These are phyloP conservation scores for Amiota mariae DNA, from an alignment of 2,888 invertebrate species.

Conservation along the genomic window DNA sequence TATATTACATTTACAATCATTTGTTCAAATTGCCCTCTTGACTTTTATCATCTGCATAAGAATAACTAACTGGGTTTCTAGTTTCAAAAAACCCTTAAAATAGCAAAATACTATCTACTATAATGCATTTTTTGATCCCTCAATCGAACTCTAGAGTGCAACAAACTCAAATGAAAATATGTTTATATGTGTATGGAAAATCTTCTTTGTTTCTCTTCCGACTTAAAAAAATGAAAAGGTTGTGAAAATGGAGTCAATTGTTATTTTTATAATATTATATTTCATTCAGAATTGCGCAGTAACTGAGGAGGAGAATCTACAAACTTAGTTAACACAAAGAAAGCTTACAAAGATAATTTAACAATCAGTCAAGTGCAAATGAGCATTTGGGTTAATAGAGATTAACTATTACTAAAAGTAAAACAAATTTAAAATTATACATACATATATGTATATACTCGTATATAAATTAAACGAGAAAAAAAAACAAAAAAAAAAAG, in stretches of 20 bases:
- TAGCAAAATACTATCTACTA: too few relatives aligned
- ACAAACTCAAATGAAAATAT: constrained; percentile 43
- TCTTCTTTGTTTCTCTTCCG: constrained; percentile 16
- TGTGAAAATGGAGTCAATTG: constrained; percentile 10
- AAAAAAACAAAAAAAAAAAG: not conserved
- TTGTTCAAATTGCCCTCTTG: too few relatives aligned
- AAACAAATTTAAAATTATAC: too few relatives aligned
- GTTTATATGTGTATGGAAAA: not conserved
- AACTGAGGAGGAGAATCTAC: not conserved
- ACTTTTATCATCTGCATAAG: too few relatives aligned
- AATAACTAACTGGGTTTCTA: too few relatives aligned
- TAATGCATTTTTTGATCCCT: not conserved
- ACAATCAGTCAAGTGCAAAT: constrained; percentile 59
- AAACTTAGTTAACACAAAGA: not conserved
- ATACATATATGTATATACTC: too few relatives aligned
- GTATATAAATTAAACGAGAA: not conserved
- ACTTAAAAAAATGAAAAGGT: not conserved
- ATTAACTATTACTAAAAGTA: not conserved
- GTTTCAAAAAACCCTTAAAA: not conserved
- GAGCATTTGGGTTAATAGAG: constrained; percentile 57
- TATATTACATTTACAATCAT: too few relatives aligned
- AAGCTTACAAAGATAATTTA: constrained; percentile 5
- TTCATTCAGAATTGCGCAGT: constrained; percentile 11
- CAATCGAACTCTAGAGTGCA: constrained; percentile 45
- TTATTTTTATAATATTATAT: not conserved